Evolutionary conservation across 2,113 vertebrate species (phyloP).

Genomic region (Calyptomena viridis): DNA sequence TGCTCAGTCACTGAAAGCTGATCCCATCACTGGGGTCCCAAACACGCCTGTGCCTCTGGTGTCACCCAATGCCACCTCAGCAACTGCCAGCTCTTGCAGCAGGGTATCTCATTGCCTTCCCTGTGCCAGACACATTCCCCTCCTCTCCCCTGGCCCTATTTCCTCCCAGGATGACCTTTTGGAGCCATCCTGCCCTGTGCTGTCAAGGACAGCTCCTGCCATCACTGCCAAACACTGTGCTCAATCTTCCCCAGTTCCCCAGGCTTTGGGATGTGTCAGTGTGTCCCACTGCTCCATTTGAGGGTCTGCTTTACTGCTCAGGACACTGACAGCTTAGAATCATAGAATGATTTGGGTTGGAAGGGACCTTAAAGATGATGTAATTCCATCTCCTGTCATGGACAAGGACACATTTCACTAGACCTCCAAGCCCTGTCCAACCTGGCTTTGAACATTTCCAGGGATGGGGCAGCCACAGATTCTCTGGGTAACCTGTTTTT

Average conservation of each 20-base stretch:
- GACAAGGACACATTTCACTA: not conserved
- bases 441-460: not conserved
- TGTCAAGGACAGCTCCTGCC: not conserved
- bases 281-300: not conserved
- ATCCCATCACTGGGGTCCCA: not conserved
- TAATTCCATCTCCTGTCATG: not conserved
- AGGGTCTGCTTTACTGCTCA: not conserved
- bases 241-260: accelerated
- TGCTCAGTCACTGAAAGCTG: not conserved
- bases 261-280: not conserved
- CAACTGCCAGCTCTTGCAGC: not conserved
- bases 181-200: accelerated
- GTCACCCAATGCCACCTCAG: not conserved
- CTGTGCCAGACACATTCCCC: not conserved
- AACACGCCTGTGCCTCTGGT: not conserved
- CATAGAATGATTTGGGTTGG: not conserved
- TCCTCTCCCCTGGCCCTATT: not conserved
- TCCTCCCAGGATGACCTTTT: not conserved
- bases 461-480: not conserved
- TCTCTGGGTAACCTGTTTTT: not conserved
- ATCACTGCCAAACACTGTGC: accelerated
- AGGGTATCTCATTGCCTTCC: not conserved
- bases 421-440: not conserved
- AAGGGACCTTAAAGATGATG: not conserved
- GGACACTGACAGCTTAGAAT: not conserved